A percentile compares a stretch with the other conserved stretches of the same genome.
phyloP scores from a whole-genome alignment of 1,140 invertebrate genomes.

The Bathynomus jamesi region DNA sequence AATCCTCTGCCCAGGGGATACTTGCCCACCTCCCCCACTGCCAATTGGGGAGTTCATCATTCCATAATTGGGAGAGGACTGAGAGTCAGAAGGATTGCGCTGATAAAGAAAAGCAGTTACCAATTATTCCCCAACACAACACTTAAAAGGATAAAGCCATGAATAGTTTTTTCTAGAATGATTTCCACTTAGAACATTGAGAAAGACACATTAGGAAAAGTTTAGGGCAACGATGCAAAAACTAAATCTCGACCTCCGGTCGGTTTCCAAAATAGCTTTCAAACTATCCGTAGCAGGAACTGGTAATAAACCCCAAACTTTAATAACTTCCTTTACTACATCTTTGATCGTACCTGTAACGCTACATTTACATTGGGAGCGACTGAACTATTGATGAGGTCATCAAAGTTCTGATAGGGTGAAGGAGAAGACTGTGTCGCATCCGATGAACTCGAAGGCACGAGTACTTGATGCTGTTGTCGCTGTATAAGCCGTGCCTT shows the following conservation, averaged over 20 bases:
- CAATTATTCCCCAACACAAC: too few relatives aligned
- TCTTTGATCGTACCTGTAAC: not conserved
- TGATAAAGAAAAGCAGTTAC: not conserved
- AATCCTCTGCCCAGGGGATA: not conserved
- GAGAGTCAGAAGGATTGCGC: not conserved
- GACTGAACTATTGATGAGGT: not conserved
- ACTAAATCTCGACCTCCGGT: too few relatives aligned
- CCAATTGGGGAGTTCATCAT: not conserved
- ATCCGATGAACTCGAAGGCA: not conserved
- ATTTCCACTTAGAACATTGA: too few relatives aligned
- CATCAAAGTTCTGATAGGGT: not conserved
- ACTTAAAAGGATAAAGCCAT: too few relatives aligned
- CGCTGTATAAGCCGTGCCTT: not conserved
- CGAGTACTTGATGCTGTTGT: not conserved
- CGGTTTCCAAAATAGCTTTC: too few relatives aligned
- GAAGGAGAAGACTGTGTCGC: not conserved
- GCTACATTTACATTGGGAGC: not conserved
- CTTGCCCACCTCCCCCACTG: not conserved
- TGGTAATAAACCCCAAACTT: too few relatives aligned
- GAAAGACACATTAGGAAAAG: too few relatives aligned
- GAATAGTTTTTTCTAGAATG: too few relatives aligned
- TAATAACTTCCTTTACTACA: too few relatives aligned
- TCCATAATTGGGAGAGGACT: not conserved
- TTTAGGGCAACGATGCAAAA: too few relatives aligned
- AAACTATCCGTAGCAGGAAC: too few relatives aligned